These are phyloP conservation scores for Macropodus opercularis DNA, from an alignment of 2,797 vertebrate species.

Conservation along the genomic window DNA sequence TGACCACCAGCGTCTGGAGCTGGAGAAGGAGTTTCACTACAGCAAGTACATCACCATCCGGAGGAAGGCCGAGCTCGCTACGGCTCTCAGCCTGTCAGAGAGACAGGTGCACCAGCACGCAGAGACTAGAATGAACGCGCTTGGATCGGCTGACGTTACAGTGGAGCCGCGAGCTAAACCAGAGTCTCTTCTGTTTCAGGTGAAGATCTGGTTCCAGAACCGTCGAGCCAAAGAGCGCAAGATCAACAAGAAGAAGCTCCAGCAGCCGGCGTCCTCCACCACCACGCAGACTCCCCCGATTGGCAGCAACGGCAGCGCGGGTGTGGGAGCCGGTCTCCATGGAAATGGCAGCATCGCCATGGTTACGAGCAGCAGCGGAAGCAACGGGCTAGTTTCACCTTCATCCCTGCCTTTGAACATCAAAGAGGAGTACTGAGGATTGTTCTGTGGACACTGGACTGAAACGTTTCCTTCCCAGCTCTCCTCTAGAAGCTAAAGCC, in stretches of 20 bases:
- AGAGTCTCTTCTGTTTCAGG: slow-evolving; percentile 71
- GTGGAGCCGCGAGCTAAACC: too few relatives aligned
- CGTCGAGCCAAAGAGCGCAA: slow-evolving; percentile 96
- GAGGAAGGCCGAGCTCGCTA: slow-evolving; percentile 93
- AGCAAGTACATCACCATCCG: slow-evolving; percentile 98
- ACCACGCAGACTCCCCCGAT: slow-evolving; percentile 82
- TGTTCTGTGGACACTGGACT: slow-evolving; percentile 23
- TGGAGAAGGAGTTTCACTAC: slow-evolving; percentile 98
- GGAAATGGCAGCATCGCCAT: slow-evolving; percentile 79
- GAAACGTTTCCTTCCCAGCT: neutral
- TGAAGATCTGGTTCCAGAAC: slow-evolving; percentile 99
- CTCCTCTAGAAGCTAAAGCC: neutral
- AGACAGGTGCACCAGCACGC: slow-evolving; percentile 85
- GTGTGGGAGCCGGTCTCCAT: slow-evolving; percentile 43
- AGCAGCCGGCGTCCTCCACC: slow-evolving; percentile 88
- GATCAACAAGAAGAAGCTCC: slow-evolving; percentile 96
- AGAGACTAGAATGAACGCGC: neutral
- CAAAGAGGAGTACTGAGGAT: slow-evolving; percentile 92
- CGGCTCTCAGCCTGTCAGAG: slow-evolving; percentile 90
- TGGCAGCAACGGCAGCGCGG: slow-evolving; percentile 2
- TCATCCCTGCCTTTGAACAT: slow-evolving; percentile 86
- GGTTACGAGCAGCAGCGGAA: slow-evolving; percentile 84
- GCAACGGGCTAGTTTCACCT: slow-evolving; percentile 82
- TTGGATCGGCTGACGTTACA: too few relatives aligned
- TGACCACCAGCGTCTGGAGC: slow-evolving; percentile 94